Evolutionary conservation across 2,113 vertebrate species (phyloP), one percentile per base, ranked within the genome.

Genomic region (Zosterops lateralis): DNA sequence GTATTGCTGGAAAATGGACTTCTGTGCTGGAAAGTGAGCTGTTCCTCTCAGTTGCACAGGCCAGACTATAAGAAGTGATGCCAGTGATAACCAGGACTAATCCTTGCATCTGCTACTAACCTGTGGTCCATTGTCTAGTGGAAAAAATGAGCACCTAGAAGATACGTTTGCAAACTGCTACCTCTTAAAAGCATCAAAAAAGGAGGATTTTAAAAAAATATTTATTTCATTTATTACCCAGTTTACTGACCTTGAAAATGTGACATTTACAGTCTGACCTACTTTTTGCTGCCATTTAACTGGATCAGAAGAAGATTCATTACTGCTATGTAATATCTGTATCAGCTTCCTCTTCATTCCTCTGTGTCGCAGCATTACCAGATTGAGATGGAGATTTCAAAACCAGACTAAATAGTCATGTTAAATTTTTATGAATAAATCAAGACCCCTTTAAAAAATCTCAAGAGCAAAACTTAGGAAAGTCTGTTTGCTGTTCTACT

Each of bases 221-320:
- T 42, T 16, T 40, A 32, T 58, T 81, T 36, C 71, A 67, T 12
- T 75, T 93, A 15, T 14, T 76, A 48, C 22, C 10, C 17, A 72
- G 45, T 87, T 89, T 65, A 40, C 22, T 92, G 74, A 85, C 90
- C 84, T 94, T 93, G 71, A 85, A 91, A 91, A 73, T 58, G 20
- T 45, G 74, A 48, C 3, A 2, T 32, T 65, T 74, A 42, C 51
- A 81, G 19, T 58, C 80, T 95, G 91, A 79, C 90, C 81, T 91
- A 79, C 31, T 89, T 95, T 71, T 75, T 91, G 36, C 53, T 72
- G 28, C 20, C 31, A 34, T 67, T 90, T 95, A 84, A 64, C 25
- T 92, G 62, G 53, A 95, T 94, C 58, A 91, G 62, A 68, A 79
- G 38, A 94, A 79, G 76, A 82, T 60, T 67, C 31, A n/a, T 89